These are phyloP conservation scores for Antitype chi DNA, from an alignment of 2,888 invertebrate species.

Conservation along the genomic window DNA sequence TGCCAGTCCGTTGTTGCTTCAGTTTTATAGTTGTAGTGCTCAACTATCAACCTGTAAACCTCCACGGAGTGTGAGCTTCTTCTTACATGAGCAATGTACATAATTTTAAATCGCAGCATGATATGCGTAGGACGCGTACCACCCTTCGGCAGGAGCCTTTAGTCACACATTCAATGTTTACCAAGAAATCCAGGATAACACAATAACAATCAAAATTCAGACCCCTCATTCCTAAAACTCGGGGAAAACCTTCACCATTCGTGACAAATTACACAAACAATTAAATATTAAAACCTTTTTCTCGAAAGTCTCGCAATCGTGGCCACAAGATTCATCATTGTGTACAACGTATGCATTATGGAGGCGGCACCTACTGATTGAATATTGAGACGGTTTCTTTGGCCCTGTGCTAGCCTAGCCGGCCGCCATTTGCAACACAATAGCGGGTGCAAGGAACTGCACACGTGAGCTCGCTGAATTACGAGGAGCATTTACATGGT, in stretches of 20 bases:
- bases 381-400: conserved; percentile 59
- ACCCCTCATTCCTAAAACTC: conserved; percentile 2
- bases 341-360: conserved; percentile 59
- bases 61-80: background rate
- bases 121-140: background rate
- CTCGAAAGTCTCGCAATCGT: conserved; percentile 52
- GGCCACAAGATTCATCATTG: conserved; percentile 44
- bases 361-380: conserved; percentile 56
- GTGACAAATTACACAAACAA: conserved; percentile 40
- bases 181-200: background rate
- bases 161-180: background rate
- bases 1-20: too few relatives aligned
- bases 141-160: background rate
- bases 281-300: conserved; percentile 40
- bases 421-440: conserved; percentile 62
- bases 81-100: background rate
- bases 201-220: conserved; percentile 31
- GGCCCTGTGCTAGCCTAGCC: conserved; percentile 50
- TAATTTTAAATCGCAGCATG: background rate
- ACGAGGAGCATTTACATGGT: conserved; percentile 50
- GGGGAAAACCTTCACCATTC: conserved; percentile 13
- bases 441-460: conserved; percentile 59
- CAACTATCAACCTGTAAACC: background rate
- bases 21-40: too few relatives aligned
- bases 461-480: conserved; percentile 60